A percentile compares a stretch with the other conserved stretches of the same genome.
Conservation (phyloP, 2,113 vertebrate species). For the Coryphaenoides rupestris region DNA sequence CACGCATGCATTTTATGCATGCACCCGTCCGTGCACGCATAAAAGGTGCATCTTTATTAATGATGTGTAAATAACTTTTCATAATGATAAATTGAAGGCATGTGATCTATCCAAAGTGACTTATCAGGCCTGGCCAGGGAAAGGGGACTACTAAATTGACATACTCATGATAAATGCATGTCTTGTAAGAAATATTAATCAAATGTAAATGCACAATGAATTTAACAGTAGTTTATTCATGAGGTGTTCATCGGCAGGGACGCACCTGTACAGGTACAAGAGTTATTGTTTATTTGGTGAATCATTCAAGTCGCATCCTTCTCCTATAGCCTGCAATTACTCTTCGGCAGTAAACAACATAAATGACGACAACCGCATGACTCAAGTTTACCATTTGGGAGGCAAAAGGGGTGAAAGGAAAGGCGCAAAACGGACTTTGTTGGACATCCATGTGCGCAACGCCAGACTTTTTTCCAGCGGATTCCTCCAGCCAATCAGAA, state of each 20-base stretch:
- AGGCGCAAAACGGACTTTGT: background rate
- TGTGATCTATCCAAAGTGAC: slow-evolving; percentile 49
- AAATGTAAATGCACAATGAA: slow-evolving; percentile 61
- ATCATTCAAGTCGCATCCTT: too few relatives aligned
- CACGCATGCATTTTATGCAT: too few relatives aligned
- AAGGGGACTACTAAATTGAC: slow-evolving; percentile 52
- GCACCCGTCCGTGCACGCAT: slow-evolving; percentile 14
- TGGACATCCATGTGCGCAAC: slow-evolving; percentile 15
- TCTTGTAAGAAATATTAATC: slow-evolving; percentile 61
- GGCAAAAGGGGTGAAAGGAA: too few relatives aligned
- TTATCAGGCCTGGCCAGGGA: slow-evolving; percentile 34
- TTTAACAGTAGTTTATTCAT: slow-evolving; percentile 41
- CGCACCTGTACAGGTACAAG: too few relatives aligned
- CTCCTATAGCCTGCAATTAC: too few relatives aligned
- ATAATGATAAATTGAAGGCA: slow-evolving; percentile 42
- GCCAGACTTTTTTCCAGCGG: slow-evolving; percentile 38
- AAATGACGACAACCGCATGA: too few relatives aligned
- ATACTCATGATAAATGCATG: slow-evolving; percentile 63
- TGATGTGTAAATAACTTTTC: slow-evolving; percentile 54
- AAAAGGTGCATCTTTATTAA: slow-evolving; percentile 41
- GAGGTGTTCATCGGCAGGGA: too few relatives aligned
- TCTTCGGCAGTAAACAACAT: too few relatives aligned
- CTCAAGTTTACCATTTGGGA: too few relatives aligned
- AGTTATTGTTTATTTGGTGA: too few relatives aligned
- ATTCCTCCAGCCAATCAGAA: slow-evolving; percentile 44